phyloP scores from a whole-genome alignment of 1,140 invertebrate species.

The Anoplophora glabripennis region DNA sequence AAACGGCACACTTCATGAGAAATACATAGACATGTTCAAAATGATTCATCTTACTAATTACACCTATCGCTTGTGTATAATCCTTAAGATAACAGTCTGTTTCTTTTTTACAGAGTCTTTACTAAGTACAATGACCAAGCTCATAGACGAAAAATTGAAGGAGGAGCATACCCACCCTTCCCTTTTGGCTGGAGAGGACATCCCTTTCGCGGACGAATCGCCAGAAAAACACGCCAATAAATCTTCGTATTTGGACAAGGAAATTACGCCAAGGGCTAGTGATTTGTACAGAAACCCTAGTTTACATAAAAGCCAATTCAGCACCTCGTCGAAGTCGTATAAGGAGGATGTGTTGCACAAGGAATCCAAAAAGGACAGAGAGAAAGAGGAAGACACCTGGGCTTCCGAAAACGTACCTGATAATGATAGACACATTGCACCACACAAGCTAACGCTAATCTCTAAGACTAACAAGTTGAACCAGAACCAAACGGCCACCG shows the following conservation, averaged over 20 bases:
- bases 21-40: no score
- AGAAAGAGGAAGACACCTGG: conserved; percentile 46
- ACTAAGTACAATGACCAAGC: conserved; percentile 62
- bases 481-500: conserved; percentile 6
- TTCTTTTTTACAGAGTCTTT: conserved; percentile 26
- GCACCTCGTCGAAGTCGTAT: conserved; percentile 18
- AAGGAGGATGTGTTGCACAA: conserved; percentile 35
- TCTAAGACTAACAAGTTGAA: conserved; percentile 27
- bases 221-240: conserved; percentile 46
- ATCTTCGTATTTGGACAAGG: conserved; percentile 36
- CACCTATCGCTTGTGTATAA: no score
- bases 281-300: conserved; percentile 48
- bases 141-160: conserved; percentile 69
- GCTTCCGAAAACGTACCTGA: conserved; percentile 42
- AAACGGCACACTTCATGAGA: no score
- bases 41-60: no score
- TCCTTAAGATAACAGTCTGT: no score
- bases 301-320: conserved; percentile 44
- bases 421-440: conserved; percentile 40
- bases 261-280: conserved; percentile 38
- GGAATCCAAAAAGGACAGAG: conserved; percentile 40
- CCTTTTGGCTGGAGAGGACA: conserved; percentile 41
- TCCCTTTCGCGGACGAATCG: conserved; percentile 56
- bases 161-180: conserved; percentile 25
- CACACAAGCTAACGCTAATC: conserved; percentile 30